Percentiles rank a stretch among this genome's conserved stretches.
These are phyloP conservation scores for Plebejus anna DNA, from an alignment of 2,888 invertebrate species.

Conservation along the genomic window DNA sequence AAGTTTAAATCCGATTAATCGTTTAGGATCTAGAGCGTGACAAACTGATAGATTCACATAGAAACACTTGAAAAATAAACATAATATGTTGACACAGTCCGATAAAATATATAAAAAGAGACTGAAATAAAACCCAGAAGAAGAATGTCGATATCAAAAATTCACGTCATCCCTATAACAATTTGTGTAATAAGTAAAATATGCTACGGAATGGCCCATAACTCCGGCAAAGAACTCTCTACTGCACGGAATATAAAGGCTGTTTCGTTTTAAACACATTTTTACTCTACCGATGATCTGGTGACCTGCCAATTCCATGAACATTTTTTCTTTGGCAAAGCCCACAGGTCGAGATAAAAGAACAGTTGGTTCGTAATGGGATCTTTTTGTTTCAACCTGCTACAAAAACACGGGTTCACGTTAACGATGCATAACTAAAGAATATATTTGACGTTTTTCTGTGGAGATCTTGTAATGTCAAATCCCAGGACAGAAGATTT, in stretches of 20 bases:
- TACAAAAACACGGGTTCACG: neutral
- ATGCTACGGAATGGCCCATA: constrained; percentile 9
- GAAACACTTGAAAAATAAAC: neutral
- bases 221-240: neutral
- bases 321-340: constrained; percentile 24
- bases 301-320: constrained; percentile 25
- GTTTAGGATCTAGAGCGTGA: neutral
- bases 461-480: neutral
- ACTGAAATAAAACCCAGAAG: neutral
- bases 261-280: constrained; percentile 22
- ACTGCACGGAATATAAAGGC: constrained; percentile 8
- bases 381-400: constrained; percentile 13
- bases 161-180: neutral
- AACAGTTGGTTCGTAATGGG: constrained; percentile 22
- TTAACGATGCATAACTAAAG: neutral
- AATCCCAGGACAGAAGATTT: neutral
- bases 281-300: constrained; percentile 24
- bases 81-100: neutral
- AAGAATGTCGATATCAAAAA: neutral
- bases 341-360: constrained; percentile 13
- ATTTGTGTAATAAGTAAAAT: constrained; percentile 6
- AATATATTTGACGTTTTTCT: neutral
- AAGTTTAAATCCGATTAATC: neutral
- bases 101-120: neutral
- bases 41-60: neutral